These are phyloP conservation scores for Brienomyrus brachyistius DNA, from an alignment of 2,113 vertebrate genomes.

Conservation along the genomic window DNA sequence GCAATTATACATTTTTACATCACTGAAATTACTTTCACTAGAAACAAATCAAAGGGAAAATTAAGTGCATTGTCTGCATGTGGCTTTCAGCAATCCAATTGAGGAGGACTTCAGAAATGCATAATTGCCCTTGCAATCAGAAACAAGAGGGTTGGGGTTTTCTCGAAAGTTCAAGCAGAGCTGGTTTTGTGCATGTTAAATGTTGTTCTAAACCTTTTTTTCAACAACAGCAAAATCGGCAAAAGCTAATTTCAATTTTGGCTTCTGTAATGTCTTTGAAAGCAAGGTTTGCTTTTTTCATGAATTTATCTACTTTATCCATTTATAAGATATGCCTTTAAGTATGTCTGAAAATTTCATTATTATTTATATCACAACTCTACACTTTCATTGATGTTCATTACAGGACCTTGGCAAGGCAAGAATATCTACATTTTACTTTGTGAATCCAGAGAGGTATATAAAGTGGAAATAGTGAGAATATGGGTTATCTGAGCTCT, in stretches of 20 bases:
- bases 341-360: background rate
- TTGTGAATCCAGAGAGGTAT: background rate
- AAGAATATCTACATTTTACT: background rate
- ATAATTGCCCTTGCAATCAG: slow-evolving; percentile 12
- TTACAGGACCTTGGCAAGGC: background rate
- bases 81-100: slow-evolving; percentile 1
- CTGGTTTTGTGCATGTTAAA: slow-evolving; percentile 4
- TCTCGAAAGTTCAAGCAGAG: background rate
- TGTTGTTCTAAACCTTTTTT: background rate
- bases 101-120: slow-evolving; percentile 4
- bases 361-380: background rate
- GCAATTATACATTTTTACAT: slow-evolving; percentile 26
- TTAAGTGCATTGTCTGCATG: slow-evolving; percentile 17
- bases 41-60: slow-evolving; percentile 25
- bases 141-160: background rate
- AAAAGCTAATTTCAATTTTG: background rate
- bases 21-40: slow-evolving; percentile 19
- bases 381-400: background rate
- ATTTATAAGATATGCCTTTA: background rate
- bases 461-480: background rate
- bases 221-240: background rate
- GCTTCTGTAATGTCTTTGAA: background rate
- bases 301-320: background rate
- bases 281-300: background rate
- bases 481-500: background rate